Evolutionary conservation across 2,113 vertebrate genomes (phyloP).

Genomic region (Silurus meridionalis): DNA sequence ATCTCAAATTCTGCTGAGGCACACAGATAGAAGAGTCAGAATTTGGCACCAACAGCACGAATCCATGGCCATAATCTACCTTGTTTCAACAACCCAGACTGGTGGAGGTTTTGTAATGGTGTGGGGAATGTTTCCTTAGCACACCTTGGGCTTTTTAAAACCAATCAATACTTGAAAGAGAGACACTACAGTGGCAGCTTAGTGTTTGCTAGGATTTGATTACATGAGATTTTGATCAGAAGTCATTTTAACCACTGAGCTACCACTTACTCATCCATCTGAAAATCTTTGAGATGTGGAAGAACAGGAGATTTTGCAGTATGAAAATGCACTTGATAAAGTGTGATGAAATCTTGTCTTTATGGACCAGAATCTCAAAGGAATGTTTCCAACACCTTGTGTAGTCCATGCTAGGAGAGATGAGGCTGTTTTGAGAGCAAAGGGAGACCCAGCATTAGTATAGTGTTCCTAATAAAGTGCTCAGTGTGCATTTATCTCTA

Average conservation of each 20-base stretch:
- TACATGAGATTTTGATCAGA: no score
- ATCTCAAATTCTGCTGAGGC: neutral
- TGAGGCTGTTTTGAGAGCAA: neutral
- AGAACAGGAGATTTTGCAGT: neutral
- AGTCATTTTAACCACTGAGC: no score
- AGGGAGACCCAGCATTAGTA: neutral
- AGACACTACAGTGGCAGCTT: no score
- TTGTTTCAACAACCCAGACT: neutral
- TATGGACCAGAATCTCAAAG: neutral
- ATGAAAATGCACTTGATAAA: neutral
- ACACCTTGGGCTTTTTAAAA: neutral
- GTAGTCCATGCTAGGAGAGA: neutral
- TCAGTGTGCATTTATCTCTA: constrained; percentile 34
- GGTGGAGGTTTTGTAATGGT: neutral
- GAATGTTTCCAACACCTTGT: neutral
- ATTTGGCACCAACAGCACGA: neutral
- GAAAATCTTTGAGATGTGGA: neutral
- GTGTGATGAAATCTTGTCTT: neutral
- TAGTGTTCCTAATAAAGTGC: neutral
- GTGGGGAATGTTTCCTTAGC: neutral
- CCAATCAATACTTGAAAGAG: neutral
- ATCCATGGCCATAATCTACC: neutral
- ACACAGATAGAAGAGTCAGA: neutral
- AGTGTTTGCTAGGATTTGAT: no score
- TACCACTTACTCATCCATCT: neutral